Base-by-base conservation (phyloP, 2,113 vertebrate species). In the Phainopepla nitens region DNA sequence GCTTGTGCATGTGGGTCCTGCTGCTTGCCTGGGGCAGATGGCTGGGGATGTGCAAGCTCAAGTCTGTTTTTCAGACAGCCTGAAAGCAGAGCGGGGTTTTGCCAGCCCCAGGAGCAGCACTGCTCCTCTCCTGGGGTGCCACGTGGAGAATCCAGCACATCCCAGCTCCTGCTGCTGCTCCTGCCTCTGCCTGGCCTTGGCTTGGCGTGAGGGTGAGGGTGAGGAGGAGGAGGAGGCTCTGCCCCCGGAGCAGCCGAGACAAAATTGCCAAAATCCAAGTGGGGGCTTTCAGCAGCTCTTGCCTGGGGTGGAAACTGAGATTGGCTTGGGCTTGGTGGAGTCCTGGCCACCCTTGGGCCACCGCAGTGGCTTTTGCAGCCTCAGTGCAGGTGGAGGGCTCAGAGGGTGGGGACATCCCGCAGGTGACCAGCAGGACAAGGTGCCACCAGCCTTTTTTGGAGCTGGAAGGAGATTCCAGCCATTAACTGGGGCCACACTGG, bases 11-110 rank as follows among this genome's bases (percentile, higher is more conserved):
- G 73, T 89, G 72, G 57, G 20, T 58, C 73, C 90, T 89, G 91
- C 92, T 96, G 93, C 89, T 91, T 54, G 91, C 91, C 87, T 62
- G 24, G 16, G 92, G 96, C 96, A 87, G 89, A 47, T 92, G 92
- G 75, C 89, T 92, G 71, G 93, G 89, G 89, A 39, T 92, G 85
- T 76, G 87, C 61, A 27, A 79, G 87, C 91, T 91, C 62, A 3
- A 56, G 72, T 83, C 78, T 95, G 96, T 66, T 92, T 86, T 91
- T 81, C 69, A 89, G 91, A 2, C 91, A 91, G 83, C 85, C 90
- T 18, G 28, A 58, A 47, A 85, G 47, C 65, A 82, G 60, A 82
- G 20, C 3, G 27, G 20, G 20, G 24, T 36, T 92, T 95, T 80
- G 73, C 90, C 54, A 61, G 44, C 70, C 72, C 5, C 49, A 44